Base-by-base conservation (phyloP, 2,797 vertebrate genomes). In the Enteromius thamalakanensis region DNA sequence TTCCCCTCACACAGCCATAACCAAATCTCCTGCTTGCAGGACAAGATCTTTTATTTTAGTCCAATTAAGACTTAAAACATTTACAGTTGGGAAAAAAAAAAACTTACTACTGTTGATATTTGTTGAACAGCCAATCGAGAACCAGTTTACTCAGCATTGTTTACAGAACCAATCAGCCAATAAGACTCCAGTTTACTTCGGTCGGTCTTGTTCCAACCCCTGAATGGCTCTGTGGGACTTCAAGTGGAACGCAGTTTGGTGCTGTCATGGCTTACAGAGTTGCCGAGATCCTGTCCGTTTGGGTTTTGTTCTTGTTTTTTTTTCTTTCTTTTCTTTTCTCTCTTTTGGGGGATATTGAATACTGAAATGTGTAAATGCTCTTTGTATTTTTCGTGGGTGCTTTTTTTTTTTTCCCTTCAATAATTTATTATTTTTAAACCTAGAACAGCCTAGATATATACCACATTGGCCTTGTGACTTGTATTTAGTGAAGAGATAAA, bases 381-480 rank as follows among this genome's bases (percentile, higher is more conserved):
- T 95, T 93, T 94, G 92, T 92, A 93, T 89, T 92, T 93, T 92
- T 91, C 85, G 90, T 93, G 93, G 91, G 94, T 95, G 93, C 92
- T 94, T 83, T 86, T 89, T 58, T 91, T 91, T 85, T 74, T 47
- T 5, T 4, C 10, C 42, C 88, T 87, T 87, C 71, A 89, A 92
- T 95, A 93, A 94, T 94, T 95, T 94, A 93, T 94, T 93, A 85
- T 92, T 92, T 94, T 92, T 89, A 91, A 92, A 93, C 93, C 92
- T 95, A 95, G 93, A 94, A 93, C 91, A 93, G 93, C 92, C 92
- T 95, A 95, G 93, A 93, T 94, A 94, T 94, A 96, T 94, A 96
- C 95, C 95, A 94, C 94, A 95, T 95, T 95, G 95, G 95, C 95
- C 95, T 96, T 96, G 90, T 92, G 90, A 92, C 91, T 91, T 93